Evolutionary conservation across 2,797 vertebrate genomes (phyloP).

Genomic region (Pantherophis vulpinus): DNA sequence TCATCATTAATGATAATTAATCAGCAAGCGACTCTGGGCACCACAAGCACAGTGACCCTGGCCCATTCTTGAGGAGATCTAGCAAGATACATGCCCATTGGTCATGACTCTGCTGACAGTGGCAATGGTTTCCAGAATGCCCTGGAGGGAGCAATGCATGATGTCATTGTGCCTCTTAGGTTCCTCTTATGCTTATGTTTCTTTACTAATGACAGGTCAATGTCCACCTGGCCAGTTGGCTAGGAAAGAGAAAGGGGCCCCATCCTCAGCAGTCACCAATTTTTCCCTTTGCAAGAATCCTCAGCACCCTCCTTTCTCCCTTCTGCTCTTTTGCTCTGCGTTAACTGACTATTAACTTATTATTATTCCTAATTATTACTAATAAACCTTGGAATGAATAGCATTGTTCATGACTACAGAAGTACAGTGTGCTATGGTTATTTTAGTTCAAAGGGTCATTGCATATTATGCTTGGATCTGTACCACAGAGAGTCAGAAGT

Average conservation of each 20-base stretch:
- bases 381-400: not conserved
- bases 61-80: not conserved
- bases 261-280: not conserved
- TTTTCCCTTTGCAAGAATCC: not conserved
- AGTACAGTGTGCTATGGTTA: not conserved
- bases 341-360: not conserved
- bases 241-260: not conserved
- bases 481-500: not conserved
- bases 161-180: not conserved
- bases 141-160: not conserved
- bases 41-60: not conserved
- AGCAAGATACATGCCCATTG: not conserved
- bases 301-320: not conserved
- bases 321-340: not conserved
- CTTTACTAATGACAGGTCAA: not conserved
- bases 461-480: not conserved
- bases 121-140: too few relatives aligned
- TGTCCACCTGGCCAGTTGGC: not conserved
- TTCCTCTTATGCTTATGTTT: not conserved
- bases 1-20: not conserved
- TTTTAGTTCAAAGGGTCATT: not conserved
- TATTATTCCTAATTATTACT: not conserved
- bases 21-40: not conserved
- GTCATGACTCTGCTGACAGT: not conserved
- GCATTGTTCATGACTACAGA: not conserved